Percentiles rank a stretch among this genome's conserved stretches.
Conservation (phyloP, 2,797 vertebrate genomes). For the Enteromius radiatus region DNA sequence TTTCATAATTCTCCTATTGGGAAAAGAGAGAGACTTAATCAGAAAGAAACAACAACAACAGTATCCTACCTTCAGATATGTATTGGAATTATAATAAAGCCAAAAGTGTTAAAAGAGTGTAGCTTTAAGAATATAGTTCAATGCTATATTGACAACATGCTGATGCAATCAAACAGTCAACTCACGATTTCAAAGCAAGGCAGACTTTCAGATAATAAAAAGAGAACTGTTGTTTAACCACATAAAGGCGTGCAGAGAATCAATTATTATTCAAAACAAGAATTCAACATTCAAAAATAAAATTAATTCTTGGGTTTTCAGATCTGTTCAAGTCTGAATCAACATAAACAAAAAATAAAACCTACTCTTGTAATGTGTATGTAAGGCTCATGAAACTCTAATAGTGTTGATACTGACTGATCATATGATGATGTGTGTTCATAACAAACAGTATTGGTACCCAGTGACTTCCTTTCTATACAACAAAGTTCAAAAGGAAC, state of each 20-base stretch:
- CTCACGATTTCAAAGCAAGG: not conserved
- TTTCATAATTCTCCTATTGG: slow-evolving; percentile 92
- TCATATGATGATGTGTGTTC: not conserved
- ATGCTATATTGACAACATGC: not conserved
- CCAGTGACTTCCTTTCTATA: not conserved
- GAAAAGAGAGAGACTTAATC: slow-evolving; percentile 37
- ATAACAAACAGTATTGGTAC: not conserved
- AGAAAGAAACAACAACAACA: not conserved
- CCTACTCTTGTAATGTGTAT: not conserved
- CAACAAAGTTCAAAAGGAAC: not conserved
- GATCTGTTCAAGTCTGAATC: not conserved
- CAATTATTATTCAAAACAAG: not conserved
- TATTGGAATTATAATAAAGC: not conserved
- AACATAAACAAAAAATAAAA: not conserved
- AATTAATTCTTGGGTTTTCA: not conserved
- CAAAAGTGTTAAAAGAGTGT: not conserved
- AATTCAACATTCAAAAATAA: not conserved
- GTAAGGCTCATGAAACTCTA: not conserved
- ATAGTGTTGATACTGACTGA: not conserved
- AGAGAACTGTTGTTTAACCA: not conserved
- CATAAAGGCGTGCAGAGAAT: not conserved
- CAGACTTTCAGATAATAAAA: not conserved
- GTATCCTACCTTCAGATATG: not conserved
- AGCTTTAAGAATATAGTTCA: not conserved
- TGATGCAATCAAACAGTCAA: not conserved